Conservation (phyloP, 2,113 vertebrate genomes). For the Vombatus ursinus region DNA sequence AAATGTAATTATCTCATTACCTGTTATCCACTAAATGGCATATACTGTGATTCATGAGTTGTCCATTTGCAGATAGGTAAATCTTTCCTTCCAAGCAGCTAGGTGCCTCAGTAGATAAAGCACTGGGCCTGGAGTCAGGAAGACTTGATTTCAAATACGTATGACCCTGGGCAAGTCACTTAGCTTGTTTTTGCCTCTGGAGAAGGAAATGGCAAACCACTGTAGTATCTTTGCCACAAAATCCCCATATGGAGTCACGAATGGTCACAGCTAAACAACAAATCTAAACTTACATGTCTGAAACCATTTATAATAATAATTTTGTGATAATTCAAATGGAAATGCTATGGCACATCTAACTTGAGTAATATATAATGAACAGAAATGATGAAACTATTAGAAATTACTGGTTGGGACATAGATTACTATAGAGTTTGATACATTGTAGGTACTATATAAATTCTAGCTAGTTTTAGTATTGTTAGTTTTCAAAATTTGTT, state of each 20-base stretch:
- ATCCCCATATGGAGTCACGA: background rate
- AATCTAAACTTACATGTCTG: background rate
- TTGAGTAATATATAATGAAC: slow-evolving; percentile 31
- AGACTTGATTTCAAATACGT: background rate
- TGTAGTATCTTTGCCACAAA: background rate
- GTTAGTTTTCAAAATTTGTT: background rate
- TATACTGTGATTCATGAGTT: background rate
- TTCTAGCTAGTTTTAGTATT: background rate
- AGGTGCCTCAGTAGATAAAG: background rate
- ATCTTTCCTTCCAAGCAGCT: background rate
- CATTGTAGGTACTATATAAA: background rate
- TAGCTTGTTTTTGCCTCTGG: background rate
- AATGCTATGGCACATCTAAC: background rate
- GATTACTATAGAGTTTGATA: background rate
- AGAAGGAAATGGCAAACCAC: background rate
- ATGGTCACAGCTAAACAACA: background rate
- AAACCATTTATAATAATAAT: background rate
- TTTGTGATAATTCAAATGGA: background rate
- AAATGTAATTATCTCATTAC: slow-evolving; percentile 9
- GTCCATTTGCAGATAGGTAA: background rate
- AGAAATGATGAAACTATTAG: background rate
- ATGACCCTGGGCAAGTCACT: background rate
- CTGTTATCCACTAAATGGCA: slow-evolving; percentile 2
- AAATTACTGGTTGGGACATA: background rate
- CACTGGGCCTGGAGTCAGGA: background rate